Evolutionary conservation across 2,888 invertebrate species (phyloP).

Genomic region (Girardia tigrina): DNA sequence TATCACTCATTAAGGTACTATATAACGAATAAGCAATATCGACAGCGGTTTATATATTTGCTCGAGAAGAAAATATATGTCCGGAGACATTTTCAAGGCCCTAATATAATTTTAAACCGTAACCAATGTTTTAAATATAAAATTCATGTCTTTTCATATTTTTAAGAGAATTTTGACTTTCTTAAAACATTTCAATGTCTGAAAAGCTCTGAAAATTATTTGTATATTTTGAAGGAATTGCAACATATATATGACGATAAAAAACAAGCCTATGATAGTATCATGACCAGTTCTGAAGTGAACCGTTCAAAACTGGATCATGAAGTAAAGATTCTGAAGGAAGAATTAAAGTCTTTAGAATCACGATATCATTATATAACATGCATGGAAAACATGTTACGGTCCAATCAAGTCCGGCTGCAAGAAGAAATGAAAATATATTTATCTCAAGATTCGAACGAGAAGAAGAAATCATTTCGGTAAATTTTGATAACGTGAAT

Average conservation of each 20-base stretch:
- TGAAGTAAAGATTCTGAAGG: slow-evolving; percentile 49
- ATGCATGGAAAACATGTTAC: slow-evolving; percentile 50
- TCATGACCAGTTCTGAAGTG: slow-evolving; percentile 55
- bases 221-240: slow-evolving; percentile 42
- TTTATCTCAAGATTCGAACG: slow-evolving; percentile 50
- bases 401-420: slow-evolving; percentile 51
- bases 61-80: too few relatives aligned
- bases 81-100: too few relatives aligned
- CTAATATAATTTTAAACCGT: too few relatives aligned
- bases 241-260: slow-evolving; percentile 56
- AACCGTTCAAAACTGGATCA: slow-evolving; percentile 54
- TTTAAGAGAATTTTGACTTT: too few relatives aligned
- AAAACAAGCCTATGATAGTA: slow-evolving; percentile 59
- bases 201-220: not conserved
- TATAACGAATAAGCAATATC: too few relatives aligned
- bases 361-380: slow-evolving; percentile 52
- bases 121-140: too few relatives aligned
- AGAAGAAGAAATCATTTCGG: slow-evolving; percentile 50
- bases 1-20: too few relatives aligned
- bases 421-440: slow-evolving; percentile 54
- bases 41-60: too few relatives aligned
- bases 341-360: slow-evolving; percentile 51
- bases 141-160: too few relatives aligned
- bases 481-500: slow-evolving; percentile 38
- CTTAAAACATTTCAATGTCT: too few relatives aligned